Evolutionary conservation across 2,797 vertebrate genomes (phyloP).

Genomic region (Lacerta agilis): DNA sequence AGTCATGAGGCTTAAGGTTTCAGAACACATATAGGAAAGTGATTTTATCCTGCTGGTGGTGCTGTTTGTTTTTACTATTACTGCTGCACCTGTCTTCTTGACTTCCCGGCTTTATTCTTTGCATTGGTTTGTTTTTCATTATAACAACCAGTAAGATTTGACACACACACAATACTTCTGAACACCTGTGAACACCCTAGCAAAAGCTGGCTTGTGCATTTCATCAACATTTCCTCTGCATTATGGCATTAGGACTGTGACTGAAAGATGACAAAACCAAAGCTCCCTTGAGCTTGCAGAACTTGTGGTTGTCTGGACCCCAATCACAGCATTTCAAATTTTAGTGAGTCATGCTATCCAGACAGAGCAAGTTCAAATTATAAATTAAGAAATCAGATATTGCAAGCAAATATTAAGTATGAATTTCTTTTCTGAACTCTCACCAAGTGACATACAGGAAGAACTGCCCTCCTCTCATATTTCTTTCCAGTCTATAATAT

Average conservation of each 20-base stretch:
- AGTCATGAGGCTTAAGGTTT: neutral
- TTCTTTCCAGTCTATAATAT: neutral
- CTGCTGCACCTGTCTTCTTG: neutral
- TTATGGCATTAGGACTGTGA: neutral
- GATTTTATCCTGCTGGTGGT: neutral
- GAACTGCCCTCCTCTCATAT: conserved; percentile 38
- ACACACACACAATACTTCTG: neutral
- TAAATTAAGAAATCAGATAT: conserved; percentile 16
- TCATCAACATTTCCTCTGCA: neutral
- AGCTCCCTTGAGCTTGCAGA: neutral
- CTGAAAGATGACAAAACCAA: neutral
- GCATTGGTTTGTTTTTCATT: neutral
- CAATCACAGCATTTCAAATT: neutral
- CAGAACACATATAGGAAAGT: neutral
- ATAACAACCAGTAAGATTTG: neutral
- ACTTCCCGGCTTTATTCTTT: neutral
- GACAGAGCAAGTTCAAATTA: neutral
- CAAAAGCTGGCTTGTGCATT: neutral
- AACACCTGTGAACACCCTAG: neutral
- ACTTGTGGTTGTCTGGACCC: neutral
- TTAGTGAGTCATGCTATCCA: neutral
- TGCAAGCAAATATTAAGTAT: conserved; percentile 21
- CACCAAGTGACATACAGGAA: conserved; percentile 15
- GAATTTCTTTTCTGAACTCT: neutral
- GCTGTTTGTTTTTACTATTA: neutral